Evolutionary conservation across 2,113 vertebrate genomes (phyloP).

Genomic region (Taxidea taxus): DNA sequence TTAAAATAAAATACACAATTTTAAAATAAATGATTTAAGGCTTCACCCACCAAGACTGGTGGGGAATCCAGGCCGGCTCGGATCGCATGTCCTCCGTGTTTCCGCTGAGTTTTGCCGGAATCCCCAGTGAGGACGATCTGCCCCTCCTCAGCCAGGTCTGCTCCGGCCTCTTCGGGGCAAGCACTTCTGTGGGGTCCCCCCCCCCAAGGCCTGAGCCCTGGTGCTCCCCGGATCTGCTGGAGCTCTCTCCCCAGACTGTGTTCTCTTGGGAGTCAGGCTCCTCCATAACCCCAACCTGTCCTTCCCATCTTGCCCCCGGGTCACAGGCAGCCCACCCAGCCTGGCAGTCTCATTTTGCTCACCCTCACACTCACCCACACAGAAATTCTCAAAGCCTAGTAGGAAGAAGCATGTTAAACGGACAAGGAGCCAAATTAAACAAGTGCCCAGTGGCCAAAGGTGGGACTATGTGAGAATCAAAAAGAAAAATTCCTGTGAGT

Average conservation of each 20-base stretch:
- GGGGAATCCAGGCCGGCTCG: not conserved
- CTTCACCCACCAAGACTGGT: not conserved
- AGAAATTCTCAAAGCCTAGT: not conserved
- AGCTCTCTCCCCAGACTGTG: not conserved
- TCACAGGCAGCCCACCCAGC: not conserved
- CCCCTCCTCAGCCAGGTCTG: not conserved
- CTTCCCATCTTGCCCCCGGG: not conserved
- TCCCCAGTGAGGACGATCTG: not conserved
- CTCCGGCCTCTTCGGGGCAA: not conserved
- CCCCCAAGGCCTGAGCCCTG: not conserved
- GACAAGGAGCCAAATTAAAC: not conserved
- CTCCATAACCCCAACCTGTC: not conserved
- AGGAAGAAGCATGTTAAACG: not conserved
- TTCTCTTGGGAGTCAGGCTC: not conserved
- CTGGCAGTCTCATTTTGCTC: not conserved
- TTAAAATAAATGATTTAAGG: not conserved
- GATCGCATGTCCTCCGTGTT: not conserved
- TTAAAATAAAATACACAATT: not conserved
- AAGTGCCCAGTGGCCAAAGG: not conserved
- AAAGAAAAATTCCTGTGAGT: not conserved
- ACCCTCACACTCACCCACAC: not conserved
- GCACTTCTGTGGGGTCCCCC: not conserved
- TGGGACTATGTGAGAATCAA: not conserved
- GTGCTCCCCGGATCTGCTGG: not conserved
- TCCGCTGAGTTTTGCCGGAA: not conserved